Evolutionary conservation across 2,113 vertebrate genomes (phyloP).

Genomic region (Thryonomys swinderianus): DNA sequence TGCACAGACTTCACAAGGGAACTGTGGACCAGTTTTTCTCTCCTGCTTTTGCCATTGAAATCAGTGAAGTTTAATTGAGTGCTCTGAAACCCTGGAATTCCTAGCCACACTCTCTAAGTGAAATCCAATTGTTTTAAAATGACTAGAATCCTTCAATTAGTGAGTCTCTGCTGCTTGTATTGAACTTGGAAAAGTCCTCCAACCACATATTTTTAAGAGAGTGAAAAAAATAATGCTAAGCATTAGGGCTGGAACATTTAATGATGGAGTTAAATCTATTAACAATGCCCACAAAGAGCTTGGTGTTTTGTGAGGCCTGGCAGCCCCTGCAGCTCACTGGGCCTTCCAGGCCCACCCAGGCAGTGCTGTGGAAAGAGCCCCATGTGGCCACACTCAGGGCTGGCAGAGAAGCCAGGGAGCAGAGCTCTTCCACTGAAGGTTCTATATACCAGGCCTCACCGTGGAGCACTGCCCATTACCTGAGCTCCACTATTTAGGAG

Average conservation of each 20-base stretch:
- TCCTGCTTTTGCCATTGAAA: background rate
- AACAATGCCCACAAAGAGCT: background rate
- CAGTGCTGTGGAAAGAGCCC: background rate
- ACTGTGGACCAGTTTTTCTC: background rate
- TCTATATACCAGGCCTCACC: background rate
- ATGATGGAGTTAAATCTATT: background rate
- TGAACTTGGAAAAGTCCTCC: background rate
- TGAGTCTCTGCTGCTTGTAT: background rate
- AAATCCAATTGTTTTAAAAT: constrained; percentile 28
- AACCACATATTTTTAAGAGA: constrained; percentile 1
- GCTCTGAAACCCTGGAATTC: constrained; percentile 26
- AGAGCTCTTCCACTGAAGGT: background rate
- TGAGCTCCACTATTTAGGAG: background rate
- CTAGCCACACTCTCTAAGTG: background rate
- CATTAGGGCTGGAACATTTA: background rate
- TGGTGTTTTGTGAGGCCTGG: background rate
- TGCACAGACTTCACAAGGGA: background rate
- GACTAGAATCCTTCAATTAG: background rate
- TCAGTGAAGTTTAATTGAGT: background rate
- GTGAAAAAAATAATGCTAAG: background rate
- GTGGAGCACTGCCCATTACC: background rate
- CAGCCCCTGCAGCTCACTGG: background rate
- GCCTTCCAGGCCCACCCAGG: background rate
- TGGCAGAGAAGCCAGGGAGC: background rate
- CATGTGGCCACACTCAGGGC: background rate